Conservation (phyloP, 2,888 invertebrate genomes). For the Lithodes maja region DNA sequence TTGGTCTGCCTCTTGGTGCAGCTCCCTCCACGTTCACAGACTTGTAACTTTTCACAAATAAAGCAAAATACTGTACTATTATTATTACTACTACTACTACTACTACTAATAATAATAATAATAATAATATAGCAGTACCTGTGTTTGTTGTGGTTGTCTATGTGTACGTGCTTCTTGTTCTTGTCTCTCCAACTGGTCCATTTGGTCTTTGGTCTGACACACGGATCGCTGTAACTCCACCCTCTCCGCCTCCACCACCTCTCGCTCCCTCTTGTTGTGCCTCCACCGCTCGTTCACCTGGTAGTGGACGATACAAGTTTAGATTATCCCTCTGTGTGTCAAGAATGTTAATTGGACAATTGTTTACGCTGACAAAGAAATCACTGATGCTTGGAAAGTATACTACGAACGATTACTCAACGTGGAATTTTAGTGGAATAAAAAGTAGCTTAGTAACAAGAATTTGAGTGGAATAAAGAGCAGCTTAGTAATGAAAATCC, state of each 20-base stretch:
- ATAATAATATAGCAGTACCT: too few relatives aligned
- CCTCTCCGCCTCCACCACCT: slow-evolving; percentile 41
- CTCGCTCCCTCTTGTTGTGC: slow-evolving; percentile 11
- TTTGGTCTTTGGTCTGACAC: slow-evolving; percentile 34
- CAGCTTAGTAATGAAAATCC: too few relatives aligned
- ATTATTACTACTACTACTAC: not conserved
- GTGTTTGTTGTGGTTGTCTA: not conserved
- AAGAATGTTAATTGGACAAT: not conserved
- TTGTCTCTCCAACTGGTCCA: slow-evolving; percentile 42
- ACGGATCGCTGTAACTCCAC: slow-evolving; percentile 25
- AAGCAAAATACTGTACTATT: not conserved
- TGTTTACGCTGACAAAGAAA: too few relatives aligned
- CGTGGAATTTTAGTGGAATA: too few relatives aligned
- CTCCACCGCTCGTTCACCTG: not conserved
- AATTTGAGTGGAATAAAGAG: too few relatives aligned
- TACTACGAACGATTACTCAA: not conserved
- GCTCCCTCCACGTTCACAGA: too few relatives aligned
- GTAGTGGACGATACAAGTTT: too few relatives aligned
- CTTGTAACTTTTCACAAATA: not conserved
- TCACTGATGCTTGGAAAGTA: too few relatives aligned
- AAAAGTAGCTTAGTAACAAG: too few relatives aligned
- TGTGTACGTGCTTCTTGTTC: slow-evolving; percentile 32
- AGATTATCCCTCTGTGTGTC: too few relatives aligned
- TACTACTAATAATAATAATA: too few relatives aligned
- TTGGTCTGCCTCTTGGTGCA: too few relatives aligned